phyloP scores from a whole-genome alignment of 2,888 invertebrate genomes.

The Drosophila buzzatii region DNA sequence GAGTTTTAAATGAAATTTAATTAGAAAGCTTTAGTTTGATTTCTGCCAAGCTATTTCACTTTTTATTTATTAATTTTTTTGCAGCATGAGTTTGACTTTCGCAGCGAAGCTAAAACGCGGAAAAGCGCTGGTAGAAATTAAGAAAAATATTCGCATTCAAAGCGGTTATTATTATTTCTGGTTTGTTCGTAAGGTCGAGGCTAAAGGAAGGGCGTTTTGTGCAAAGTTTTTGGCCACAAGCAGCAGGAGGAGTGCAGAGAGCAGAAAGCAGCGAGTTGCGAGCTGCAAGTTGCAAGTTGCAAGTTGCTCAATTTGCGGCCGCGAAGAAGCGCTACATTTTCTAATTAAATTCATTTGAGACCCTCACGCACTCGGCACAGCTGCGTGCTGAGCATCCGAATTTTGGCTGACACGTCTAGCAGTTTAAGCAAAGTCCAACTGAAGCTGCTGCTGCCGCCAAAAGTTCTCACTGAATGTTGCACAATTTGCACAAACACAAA shows the following conservation, averaged over 20 bases:
- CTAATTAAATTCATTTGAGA: slow-evolving; percentile 83
- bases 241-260: slow-evolving; percentile 12
- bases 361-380: slow-evolving; percentile 73
- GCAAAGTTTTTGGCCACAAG: slow-evolving; percentile 61
- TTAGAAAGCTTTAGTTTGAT: slow-evolving; percentile 46
- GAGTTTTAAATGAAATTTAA: slow-evolving; percentile 39
- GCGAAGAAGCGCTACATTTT: slow-evolving; percentile 75
- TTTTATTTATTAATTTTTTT: neutral
- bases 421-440: slow-evolving; percentile 42
- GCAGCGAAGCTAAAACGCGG: slow-evolving; percentile 32
- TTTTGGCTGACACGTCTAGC: slow-evolving; percentile 10
- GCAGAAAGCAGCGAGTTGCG: slow-evolving; percentile 16
- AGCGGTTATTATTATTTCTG: slow-evolving; percentile 69
- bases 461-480: slow-evolving; percentile 42
- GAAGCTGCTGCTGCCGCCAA: slow-evolving; percentile 25
- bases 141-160: slow-evolving; percentile 66
- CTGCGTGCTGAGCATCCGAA: slow-evolving; percentile 70
- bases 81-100: slow-evolving; percentile 29
- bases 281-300: slow-evolving; percentile 47
- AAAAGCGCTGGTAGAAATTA: slow-evolving; percentile 62
- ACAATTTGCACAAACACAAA: slow-evolving; percentile 54
- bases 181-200: slow-evolving; percentile 14
- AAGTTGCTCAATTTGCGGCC: slow-evolving; percentile 47
- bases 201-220: slow-evolving; percentile 1
- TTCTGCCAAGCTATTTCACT: slow-evolving; percentile 4